Base-by-base conservation (phyloP, 2,113 vertebrate genomes). In the Oryzias javanicus region DNA sequence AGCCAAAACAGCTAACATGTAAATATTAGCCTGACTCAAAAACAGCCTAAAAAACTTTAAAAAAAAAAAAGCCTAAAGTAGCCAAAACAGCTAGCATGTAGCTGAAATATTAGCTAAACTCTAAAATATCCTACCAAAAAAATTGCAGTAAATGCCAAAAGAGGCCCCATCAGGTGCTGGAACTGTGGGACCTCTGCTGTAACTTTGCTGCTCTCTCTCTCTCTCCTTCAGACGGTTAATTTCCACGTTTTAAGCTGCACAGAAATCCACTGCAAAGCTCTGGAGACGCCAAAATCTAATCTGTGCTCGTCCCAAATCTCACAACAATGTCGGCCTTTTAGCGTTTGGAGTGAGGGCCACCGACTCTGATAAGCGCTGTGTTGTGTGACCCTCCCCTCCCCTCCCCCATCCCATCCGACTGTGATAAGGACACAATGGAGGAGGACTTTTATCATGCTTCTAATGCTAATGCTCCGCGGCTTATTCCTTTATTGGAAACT, bases 341-440 rank as follows among this genome's bases (percentile, higher is more conserved):
- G 3, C 52, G 35, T 65, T 10, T 35, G 41, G 45, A 70, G 72
- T 1, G 61, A 66, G 56, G 63, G n/a, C 75, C 72, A 64, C 67
- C 64, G 70, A 81, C 75, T 0, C 73, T 20, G 83, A 86, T 86
- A 81, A 85, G 76, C 70, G 18, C 44, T 1, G 61, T 55, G 74
- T 80, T 54, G 50, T 71, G 42, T 56, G 70, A 68, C 78, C 83
- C 69, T 61, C 73, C 70, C 76, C 69, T 61, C 73, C 70, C 76
- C 6, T 5, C 5, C 73, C 62, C 61, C 82, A 81, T 79, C 82
- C 84, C 79, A 80, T 84, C 72, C 77, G 84, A 74, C 10, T 3
- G 45, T 50, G 84, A 82, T 86, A 86, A 84, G 69, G 54, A 80
- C 71, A 86, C 79, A 86, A 84, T 82, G 64, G 64, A 55, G 57